Evolutionary conservation across 2,888 invertebrate species (phyloP), one percentile per base, ranked within the genome.

Genomic region (Amphipyra berbera): DNA sequence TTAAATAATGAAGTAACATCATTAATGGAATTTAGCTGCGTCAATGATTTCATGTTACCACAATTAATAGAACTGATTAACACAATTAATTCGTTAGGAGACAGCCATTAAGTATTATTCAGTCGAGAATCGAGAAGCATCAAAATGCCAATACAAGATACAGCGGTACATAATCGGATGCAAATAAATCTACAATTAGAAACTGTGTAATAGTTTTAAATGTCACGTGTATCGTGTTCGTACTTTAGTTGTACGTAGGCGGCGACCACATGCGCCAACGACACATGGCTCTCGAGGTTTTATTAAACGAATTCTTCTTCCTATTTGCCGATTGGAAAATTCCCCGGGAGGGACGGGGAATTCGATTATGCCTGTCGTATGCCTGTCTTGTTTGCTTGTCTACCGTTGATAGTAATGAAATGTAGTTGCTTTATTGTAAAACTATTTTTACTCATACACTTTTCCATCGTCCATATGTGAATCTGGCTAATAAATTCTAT

Each of bases 301-400:
- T 86, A 86, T 86, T 88, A 87, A 86, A 86, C 82, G 84, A 82
- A 87, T 88, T 87, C 85, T 79, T 78, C 71, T 76, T 82, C 78
- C 84, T 84, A 83, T 85, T 88, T 83, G 81, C 82, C 82, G 87
- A 88, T 88, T 86, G 88, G 87, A 84, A 87, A 89, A 86, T 88
- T 87, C 88, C 86, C 82, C 71, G 56, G 58, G 68, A 71, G 77
- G 68, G 68, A 76, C 76, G 74, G 79, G 81, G 88, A 88, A 88
- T 90, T 88, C 88, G 85, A 88, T 89, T 88, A 89, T 85, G 81
- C 69, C 81, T 86, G 84, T 84, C 85, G 82, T 81, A 72, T 78
- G 81, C 81, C 81, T 84, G 84, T 79, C 83, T 84, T 83, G 86
- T 84, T 86, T 80, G 69, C 78, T 78, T 79, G 78, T 73, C 78